These are phyloP conservation scores for Pachydiplax longipennis DNA, from an alignment of 2,888 invertebrate genomes.

Conservation along the genomic window DNA sequence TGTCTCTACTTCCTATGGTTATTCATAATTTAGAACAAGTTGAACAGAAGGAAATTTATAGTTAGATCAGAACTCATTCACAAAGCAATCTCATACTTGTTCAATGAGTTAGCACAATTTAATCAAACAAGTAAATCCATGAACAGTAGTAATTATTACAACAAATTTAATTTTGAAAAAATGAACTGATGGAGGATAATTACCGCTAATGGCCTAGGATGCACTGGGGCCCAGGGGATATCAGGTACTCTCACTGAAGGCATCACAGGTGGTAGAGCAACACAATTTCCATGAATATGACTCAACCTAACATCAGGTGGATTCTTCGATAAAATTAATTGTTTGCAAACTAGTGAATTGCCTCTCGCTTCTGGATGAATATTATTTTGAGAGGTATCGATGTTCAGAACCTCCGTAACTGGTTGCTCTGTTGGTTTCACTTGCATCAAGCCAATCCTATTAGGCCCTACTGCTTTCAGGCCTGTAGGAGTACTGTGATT, in stretches of 20 bases:
- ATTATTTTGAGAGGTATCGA: constrained; percentile 5
- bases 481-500: background rate
- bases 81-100: too few relatives aligned
- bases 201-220: constrained; percentile 25
- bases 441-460: background rate
- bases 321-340: background rate
- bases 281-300: background rate
- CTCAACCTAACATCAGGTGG: background rate
- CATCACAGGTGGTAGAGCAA: background rate
- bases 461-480: background rate
- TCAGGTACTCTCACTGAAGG: constrained; percentile 22
- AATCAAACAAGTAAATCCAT: too few relatives aligned
- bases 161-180: background rate
- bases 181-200: background rate
- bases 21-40: too few relatives aligned
- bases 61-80: too few relatives aligned
- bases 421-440: background rate
- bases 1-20: too few relatives aligned
- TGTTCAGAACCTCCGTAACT: background rate
- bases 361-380: background rate
- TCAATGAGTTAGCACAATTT: too few relatives aligned
- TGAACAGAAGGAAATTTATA: too few relatives aligned
- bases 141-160: too few relatives aligned
- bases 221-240: constrained; percentile 5
- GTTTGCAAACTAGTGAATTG: background rate